Evolutionary conservation across 1,140 invertebrate species (phyloP), one percentile per base, ranked within the genome.

Genomic region (Branchinecta lindahli): DNA sequence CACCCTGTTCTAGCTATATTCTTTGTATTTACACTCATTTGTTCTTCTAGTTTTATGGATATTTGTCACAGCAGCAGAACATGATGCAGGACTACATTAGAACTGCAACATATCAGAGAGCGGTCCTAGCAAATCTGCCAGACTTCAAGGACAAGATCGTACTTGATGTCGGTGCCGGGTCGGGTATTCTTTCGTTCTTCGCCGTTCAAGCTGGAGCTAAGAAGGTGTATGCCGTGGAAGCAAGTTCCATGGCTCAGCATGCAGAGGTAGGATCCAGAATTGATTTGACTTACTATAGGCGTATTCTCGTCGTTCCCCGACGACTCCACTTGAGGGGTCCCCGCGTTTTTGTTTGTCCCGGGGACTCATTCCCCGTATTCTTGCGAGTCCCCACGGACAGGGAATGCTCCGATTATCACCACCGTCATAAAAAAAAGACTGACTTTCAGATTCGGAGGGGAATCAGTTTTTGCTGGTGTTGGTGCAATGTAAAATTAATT

Each of bases 71-170:
- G 79, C 96, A 99, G 80, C 96, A 99, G 81, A 99, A 99, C 77
- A 99, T 99, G 96, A 94, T 99, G 90, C 91, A 94, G 83, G 96
- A 99, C 80, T 99, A 96, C 78, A 93, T 99, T 67, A 83, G 96
- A 73, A 99, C 96, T 44, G 94, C 93, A 75, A 98, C 96, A 67
- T 99, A 99, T 81, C 96, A 99, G 79, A 85, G 91, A 75, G 95
- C 96, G 67, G 97, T 99, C 79, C 81, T 97, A 18, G 87, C 90
- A 66, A 99, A 99, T 81, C 81, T 90, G 44, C 84, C 87, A 70
- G 96, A 99, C 79, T 99, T 99, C 78, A 85, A 82, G 82, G 85
- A 92, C 75, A 93, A 92, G 82, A 84, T 98, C 68, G 88, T 99
- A 1, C 79, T 99, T 70, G 96, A 99, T 82, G 96, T 99, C 61